phyloP scores from a whole-genome alignment of 2,113 vertebrate genomes.

The Brachypodius melanocephalos region DNA sequence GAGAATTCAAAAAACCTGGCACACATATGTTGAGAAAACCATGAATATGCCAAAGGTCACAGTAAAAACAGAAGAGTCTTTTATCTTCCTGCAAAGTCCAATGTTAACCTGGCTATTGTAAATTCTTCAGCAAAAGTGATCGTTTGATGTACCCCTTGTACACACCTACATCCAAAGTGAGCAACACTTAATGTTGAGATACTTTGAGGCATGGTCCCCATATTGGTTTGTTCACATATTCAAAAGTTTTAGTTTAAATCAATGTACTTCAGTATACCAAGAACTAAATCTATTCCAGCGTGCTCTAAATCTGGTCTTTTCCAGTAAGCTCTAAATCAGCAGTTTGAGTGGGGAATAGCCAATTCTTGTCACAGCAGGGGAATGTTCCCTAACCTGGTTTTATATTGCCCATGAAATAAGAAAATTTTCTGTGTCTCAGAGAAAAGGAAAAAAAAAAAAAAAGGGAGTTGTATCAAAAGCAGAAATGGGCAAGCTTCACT shows the following conservation, averaged over 20 bases:
- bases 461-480: neutral
- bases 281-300: neutral
- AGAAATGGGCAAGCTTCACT: neutral
- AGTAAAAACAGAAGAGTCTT: neutral
- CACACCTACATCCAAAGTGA: neutral
- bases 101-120: neutral
- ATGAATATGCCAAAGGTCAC: neutral
- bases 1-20: neutral
- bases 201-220: neutral
- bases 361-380: neutral
- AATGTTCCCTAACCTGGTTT: neutral
- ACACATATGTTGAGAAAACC: neutral
- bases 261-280: neutral
- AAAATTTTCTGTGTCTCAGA: neutral
- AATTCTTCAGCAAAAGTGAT: neutral
- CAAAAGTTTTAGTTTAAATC: neutral
- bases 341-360: neutral
- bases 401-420: constrained; percentile 7
- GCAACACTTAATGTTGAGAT: neutral
- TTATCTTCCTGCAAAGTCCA: neutral
- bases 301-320: neutral
- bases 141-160: neutral
- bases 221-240: neutral
- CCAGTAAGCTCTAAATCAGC: neutral
- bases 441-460: neutral